phyloP scores from a whole-genome alignment of 2,797 vertebrate genomes.

The Catharus ustulatus region DNA sequence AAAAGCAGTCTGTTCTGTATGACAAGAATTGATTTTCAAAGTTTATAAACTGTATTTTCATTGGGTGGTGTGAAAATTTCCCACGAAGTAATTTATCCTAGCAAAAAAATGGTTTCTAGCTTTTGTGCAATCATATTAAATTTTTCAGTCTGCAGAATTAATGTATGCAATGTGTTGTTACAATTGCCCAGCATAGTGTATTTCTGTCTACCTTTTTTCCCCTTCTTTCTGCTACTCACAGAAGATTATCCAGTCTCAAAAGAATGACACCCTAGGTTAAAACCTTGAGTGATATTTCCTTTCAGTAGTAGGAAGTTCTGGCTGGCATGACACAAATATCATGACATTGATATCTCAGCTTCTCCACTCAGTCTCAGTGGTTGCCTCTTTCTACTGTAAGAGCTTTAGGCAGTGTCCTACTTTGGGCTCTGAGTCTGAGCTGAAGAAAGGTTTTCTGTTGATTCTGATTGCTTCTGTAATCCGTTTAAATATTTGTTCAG shows the following conservation, averaged over 20 bases:
- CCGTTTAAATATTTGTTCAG: not conserved
- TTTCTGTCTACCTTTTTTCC: not conserved
- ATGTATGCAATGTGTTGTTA: not conserved
- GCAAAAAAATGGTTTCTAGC: not conserved
- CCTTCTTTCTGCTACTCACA: not conserved
- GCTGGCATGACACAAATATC: not conserved
- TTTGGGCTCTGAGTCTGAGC: not conserved
- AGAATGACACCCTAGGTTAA: not conserved
- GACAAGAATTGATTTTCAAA: not conserved
- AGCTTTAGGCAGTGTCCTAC: not conserved
- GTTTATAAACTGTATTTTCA: not conserved
- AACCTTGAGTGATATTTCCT: not conserved
- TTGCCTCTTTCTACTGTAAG: not conserved
- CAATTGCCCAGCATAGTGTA: not conserved
- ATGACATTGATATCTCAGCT: not conserved
- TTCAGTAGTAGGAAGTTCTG: not conserved
- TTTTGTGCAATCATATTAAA: not conserved
- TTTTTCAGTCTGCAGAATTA: not conserved
- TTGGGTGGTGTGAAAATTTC: not conserved
- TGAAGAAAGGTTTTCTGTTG: not conserved
- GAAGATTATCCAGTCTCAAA: not conserved
- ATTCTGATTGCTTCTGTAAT: conserved; percentile 16
- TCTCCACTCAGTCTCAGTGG: not conserved
- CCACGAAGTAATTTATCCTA: not conserved
- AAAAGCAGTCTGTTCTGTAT: not conserved